Conservation (phyloP, 2,797 vertebrate species). For the Alouatta caraya region DNA sequence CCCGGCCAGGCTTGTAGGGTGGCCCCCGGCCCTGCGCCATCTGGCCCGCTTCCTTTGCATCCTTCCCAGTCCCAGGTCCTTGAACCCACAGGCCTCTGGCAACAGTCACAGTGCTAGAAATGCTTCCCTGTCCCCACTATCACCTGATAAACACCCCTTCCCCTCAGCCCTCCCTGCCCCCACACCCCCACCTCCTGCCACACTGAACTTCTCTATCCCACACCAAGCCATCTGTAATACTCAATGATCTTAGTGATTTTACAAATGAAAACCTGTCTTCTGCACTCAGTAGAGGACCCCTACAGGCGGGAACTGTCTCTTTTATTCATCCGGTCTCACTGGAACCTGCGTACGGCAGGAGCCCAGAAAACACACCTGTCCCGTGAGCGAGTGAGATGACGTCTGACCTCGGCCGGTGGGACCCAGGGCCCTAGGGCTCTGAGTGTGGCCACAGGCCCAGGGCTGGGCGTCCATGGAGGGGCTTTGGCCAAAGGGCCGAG, state of each 20-base stretch:
- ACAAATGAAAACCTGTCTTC: not conserved
- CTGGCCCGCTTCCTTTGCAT: rapidly evolving
- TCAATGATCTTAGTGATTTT: not conserved
- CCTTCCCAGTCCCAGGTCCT: not conserved
- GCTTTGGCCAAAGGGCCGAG: not conserved
- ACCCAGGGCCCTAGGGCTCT: not conserved
- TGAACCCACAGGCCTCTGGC: not conserved
- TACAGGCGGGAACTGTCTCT: not conserved
- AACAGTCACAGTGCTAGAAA: rapidly evolving
- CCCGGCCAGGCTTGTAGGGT: not conserved
- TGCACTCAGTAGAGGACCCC: rapidly evolving
- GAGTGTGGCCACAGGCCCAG: not conserved
- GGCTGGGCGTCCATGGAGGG: not conserved
- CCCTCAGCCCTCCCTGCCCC: rapidly evolving
- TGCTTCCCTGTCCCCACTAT: rapidly evolving
- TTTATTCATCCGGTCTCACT: rapidly evolving
- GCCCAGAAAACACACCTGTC: not conserved
- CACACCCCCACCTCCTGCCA: rapidly evolving
- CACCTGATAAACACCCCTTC: rapidly evolving
- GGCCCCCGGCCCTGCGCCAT: rapidly evolving
- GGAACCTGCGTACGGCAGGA: not conserved
- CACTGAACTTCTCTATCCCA: rapidly evolving
- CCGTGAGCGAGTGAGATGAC: rapidly evolving
- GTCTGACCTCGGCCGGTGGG: rapidly evolving
- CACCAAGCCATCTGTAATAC: not conserved